Percentiles rank a stretch among this genome's conserved stretches.
phyloP scores from a whole-genome alignment of 2,888 invertebrate genomes.

The Caenorhabditis wallacei region DNA sequence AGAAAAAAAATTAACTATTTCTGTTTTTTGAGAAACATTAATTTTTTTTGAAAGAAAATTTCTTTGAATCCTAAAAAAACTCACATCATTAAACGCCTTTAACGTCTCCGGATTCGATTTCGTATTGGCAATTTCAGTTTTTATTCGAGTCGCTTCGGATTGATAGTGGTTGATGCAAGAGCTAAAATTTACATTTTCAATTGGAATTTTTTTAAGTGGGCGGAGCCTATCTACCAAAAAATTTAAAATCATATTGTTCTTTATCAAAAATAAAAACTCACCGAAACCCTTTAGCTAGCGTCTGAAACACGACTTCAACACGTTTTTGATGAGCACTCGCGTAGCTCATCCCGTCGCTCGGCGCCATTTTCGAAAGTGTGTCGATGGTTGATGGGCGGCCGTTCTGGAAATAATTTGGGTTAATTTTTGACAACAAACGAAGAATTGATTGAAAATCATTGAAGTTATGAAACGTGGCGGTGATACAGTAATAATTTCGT shows the following conservation, averaged over 20 bases:
- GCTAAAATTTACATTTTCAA: too few species aligned
- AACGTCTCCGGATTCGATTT: constrained; percentile 26
- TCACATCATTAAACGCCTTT: constrained; percentile 45
- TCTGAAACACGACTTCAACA: constrained; percentile 55
- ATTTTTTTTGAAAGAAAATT: too few species aligned
- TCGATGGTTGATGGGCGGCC: constrained; percentile 37
- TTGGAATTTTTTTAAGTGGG: too few species aligned
- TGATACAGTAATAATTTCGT: too few species aligned
- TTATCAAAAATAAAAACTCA: too few species aligned
- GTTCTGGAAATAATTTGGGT: constrained; percentile 14
- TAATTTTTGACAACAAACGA: too few species aligned
- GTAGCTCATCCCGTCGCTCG: constrained; percentile 38
- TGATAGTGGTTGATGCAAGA: constrained; percentile 57
- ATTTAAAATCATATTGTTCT: too few species aligned
- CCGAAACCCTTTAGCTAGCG: constrained; percentile 52
- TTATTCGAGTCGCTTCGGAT: constrained; percentile 47
- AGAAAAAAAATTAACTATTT: too few species aligned
- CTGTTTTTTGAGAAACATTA: too few species aligned
- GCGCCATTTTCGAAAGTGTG: constrained; percentile 51
- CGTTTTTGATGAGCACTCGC: constrained; percentile 40
- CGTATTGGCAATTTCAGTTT: constrained; percentile 28
- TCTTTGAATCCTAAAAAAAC: constrained; percentile 25
- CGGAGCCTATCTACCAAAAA: too few species aligned
- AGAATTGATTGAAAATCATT: background rate
- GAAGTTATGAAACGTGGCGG: too few species aligned